Evolutionary conservation across 2,888 invertebrate species (phyloP), one percentile per base, ranked within the genome.

Genomic region (Pandemis cinnamomeana): DNA sequence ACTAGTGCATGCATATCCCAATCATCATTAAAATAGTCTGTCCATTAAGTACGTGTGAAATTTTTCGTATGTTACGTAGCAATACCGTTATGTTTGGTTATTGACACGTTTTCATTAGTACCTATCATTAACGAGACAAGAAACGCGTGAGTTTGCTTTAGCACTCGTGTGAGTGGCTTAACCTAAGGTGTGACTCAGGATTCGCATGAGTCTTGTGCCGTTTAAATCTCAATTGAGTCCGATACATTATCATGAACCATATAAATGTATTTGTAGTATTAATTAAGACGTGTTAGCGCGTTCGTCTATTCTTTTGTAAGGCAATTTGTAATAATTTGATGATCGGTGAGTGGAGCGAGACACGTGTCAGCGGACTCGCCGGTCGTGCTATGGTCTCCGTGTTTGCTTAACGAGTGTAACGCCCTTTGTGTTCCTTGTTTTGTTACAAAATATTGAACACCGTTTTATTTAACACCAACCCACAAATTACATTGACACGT

Each of bases 381-480:
- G 81, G 79, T 78, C 82, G 82, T 77, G 78, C 77, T 77, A 85
- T 82, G 81, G 81, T 80, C 82, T 81, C 81, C 77, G 77, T 93
- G 89, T 93, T 92, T 91, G 87, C 89, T 79, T 85, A 83, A 78
- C 82, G 92, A 91, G 93, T 89, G 93, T 92, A 93, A 92, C 87
- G 93, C 91, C 90, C 93, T 94, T 92, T 92, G 91, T 92, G 85
- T 93, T 89, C 89, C 92, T 90, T 92, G 92, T 93, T 92, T 92
- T 93, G 93, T 93, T 91, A 93, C 93, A 93, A 93, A 93, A 94
- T 93, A 93, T 93, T 92, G 92, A 91, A 91, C 91, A 91, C 93
- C 90, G 93, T 93, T 93, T 92, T 92, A 91, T 93, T 94, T 93
- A 94, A 91, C 93, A 93, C 92, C 81, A 86, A 86, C 89, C 84